Evolutionary conservation across 2,113 vertebrate genomes (phyloP).

Genomic region (Oceanites oceanicus): DNA sequence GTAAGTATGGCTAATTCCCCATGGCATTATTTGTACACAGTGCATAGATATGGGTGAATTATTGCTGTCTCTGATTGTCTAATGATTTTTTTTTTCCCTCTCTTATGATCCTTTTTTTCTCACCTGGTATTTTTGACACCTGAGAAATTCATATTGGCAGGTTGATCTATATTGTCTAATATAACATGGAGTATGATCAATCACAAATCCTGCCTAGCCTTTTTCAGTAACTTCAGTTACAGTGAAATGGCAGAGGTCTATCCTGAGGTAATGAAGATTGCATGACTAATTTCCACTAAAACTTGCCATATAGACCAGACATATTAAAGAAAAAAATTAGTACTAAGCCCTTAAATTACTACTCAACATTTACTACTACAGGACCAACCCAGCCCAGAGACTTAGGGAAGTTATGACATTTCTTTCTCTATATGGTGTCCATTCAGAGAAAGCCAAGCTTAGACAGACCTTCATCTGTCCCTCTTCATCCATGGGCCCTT

Average conservation of each 20-base stretch:
- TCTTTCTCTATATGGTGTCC: slow-evolving; percentile 13
- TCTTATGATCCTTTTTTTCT: slow-evolving; percentile 65
- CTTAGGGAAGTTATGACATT: neutral
- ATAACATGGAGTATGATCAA: slow-evolving; percentile 68
- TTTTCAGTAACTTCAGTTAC: slow-evolving; percentile 39
- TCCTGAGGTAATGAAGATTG: neutral
- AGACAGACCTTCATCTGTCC: neutral
- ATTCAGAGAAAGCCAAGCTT: slow-evolving; percentile 30
- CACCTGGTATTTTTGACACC: slow-evolving; percentile 71
- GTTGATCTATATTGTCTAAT: slow-evolving; percentile 79
- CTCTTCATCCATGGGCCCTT: fast-evolving
- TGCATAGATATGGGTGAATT: slow-evolving; percentile 74
- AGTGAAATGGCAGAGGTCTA: neutral
- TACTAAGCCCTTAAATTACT: neutral
- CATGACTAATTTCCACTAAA: slow-evolving; percentile 10
- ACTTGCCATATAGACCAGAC: neutral
- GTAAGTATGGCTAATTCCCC: slow-evolving; percentile 60
- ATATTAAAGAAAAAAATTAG: neutral
- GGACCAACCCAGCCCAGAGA: neutral
- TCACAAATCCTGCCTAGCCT: slow-evolving; percentile 68
- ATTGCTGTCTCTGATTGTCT: slow-evolving; percentile 72
- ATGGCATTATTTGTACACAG: slow-evolving; percentile 71
- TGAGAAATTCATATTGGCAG: slow-evolving; percentile 82
- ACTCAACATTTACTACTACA: neutral
- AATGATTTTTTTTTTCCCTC: slow-evolving; percentile 74